Percentiles rank a stretch among this genome's conserved stretches.
Evolutionary conservation across 1,140 invertebrate species (phyloP).

Genomic region (Hestina assimilis): DNA sequence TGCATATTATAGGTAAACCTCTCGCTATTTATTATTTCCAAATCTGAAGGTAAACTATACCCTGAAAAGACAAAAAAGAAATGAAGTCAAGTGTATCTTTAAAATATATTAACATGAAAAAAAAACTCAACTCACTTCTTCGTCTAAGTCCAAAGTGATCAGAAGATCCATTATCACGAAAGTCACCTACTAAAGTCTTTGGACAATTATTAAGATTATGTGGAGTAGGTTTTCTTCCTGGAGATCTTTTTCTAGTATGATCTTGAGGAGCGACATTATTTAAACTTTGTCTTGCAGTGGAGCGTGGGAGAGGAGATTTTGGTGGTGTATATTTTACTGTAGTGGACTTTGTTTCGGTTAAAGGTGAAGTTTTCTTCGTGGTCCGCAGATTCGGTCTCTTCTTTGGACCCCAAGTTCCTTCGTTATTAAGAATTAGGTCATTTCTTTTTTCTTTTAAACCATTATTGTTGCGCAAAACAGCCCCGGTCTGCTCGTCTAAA

Average conservation of each 20-base stretch:
- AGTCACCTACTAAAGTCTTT: constrained; percentile 45
- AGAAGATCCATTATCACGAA: constrained; percentile 29
- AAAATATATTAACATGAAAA: neutral
- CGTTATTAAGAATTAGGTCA: constrained; percentile 28
- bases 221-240: constrained; percentile 33
- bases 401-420: constrained; percentile 36
- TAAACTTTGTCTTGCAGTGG: constrained; percentile 25
- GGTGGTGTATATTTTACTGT: constrained; percentile 32
- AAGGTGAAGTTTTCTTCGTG: constrained; percentile 34
- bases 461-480: constrained; percentile 77
- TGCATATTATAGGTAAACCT: constrained; percentile 66
- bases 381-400: constrained; percentile 35
- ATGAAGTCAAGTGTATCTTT: constrained; percentile 5
- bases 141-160: constrained; percentile 47
- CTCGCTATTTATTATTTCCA: constrained; percentile 48
- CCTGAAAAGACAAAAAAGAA: constrained; percentile 38
- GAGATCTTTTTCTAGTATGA: constrained; percentile 29
- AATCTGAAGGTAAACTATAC: constrained; percentile 52
- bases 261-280: constrained; percentile 29
- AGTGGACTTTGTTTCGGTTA: constrained; percentile 34
- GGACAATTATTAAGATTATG: constrained; percentile 47
- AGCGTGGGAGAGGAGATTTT: constrained; percentile 24
- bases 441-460: constrained; percentile 43
- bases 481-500: constrained; percentile 90
- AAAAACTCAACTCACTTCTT: constrained; percentile 44